These are phyloP conservation scores for Drosophila leontia DNA, from an alignment of 1,140 invertebrate genomes.

Conservation along the genomic window DNA sequence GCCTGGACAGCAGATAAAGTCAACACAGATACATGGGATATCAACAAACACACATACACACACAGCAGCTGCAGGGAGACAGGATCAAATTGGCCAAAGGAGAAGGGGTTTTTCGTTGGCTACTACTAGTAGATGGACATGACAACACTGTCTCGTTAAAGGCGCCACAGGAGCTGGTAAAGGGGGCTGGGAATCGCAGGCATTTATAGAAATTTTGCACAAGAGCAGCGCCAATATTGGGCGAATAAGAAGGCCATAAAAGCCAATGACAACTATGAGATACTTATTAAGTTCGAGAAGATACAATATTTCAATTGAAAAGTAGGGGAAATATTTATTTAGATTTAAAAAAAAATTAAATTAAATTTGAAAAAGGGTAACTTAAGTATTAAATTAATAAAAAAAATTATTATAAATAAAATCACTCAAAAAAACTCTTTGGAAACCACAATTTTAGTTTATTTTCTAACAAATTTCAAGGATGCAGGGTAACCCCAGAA, in stretches of 20 bases:
- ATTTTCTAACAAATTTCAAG: not conserved
- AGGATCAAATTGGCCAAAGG: slow-evolving; percentile 39
- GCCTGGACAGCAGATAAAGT: slow-evolving; percentile 50
- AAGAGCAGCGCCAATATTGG: slow-evolving; percentile 45
- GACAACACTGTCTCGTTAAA: slow-evolving; percentile 36
- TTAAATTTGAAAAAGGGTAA: too few relatives aligned
- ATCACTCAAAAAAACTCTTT: too few relatives aligned
- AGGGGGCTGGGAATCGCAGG: slow-evolving; percentile 5
- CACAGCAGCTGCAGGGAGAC: slow-evolving; percentile 5
- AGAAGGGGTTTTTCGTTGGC: not conserved
- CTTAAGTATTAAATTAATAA: too few relatives aligned
- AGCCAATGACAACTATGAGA: not conserved
- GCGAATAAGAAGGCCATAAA: not conserved
- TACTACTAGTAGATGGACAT: slow-evolving; percentile 16
- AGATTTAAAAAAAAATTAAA: too few relatives aligned
- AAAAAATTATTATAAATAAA: too few relatives aligned
- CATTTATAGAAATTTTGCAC: slow-evolving; percentile 73
- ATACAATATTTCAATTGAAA: not conserved
- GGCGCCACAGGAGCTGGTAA: slow-evolving; percentile 1
- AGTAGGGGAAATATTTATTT: not conserved
- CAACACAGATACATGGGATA: slow-evolving; percentile 35
- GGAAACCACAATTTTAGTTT: too few relatives aligned
- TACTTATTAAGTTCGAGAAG: not conserved
- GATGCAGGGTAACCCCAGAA: not conserved
- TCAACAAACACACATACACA: slow-evolving; percentile 9